A percentile compares a stretch with the other conserved stretches of the same genome.
Conservation (phyloP, 2,888 invertebrate species). For the Sminthurides aquaticus region DNA sequence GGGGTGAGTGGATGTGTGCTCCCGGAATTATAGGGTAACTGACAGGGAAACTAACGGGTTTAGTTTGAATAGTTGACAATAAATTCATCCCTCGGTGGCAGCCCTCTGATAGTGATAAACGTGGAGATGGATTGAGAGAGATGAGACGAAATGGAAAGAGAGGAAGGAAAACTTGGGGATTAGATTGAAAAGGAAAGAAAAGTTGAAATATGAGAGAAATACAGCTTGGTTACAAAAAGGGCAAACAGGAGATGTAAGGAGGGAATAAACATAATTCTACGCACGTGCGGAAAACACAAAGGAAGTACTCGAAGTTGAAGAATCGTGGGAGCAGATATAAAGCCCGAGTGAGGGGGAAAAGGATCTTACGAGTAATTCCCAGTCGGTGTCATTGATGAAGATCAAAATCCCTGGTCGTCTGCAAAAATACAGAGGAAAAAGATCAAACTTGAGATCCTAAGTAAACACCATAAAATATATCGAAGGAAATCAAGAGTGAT, state of each 20-base stretch:
- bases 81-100: not conserved
- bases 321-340: not conserved
- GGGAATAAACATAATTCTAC: not conserved
- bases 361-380: slow-evolving; percentile 70
- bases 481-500: not conserved
- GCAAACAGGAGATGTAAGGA: not conserved
- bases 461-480: not conserved
- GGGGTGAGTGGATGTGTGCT: too few species aligned
- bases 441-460: slow-evolving; percentile 2
- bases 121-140: not conserved
- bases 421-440: too few species aligned
- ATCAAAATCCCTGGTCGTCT: slow-evolving; percentile 86
- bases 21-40: too few species aligned
- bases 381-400: slow-evolving; percentile 87
- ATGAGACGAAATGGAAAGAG: not conserved
- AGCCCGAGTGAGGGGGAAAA: not conserved
- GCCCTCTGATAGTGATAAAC: not conserved
- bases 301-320: too few species aligned
- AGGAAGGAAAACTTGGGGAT: not conserved
- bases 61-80: not conserved
- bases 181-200: not conserved
- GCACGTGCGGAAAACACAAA: too few species aligned
- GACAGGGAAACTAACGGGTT: not conserved
- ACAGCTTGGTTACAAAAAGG: not conserved
- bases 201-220: not conserved